Evolutionary conservation across 2,797 vertebrate species (phyloP).

Genomic region (Liasis olivaceus): DNA sequence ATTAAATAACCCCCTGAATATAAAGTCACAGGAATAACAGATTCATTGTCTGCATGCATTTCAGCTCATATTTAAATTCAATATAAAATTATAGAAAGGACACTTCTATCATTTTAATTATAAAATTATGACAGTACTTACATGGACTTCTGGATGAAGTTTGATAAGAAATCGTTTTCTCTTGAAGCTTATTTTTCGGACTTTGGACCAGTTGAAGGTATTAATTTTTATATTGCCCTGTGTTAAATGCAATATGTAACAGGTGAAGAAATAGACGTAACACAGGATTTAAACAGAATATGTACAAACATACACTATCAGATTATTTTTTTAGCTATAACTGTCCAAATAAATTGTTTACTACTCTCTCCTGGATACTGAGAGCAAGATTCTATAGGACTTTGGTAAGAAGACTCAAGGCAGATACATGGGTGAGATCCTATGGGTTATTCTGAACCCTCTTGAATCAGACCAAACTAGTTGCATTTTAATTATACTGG

Average conservation of each 20-base stretch:
- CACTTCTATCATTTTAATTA: too few relatives aligned
- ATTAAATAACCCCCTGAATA: not conserved
- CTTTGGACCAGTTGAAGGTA: constrained; percentile 99
- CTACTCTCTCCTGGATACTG: not conserved
- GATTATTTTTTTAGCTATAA: not conserved
- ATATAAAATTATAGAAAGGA: not conserved
- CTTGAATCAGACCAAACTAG: not conserved
- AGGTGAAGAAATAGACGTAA: not conserved
- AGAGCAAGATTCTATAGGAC: not conserved
- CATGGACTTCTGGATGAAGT: constrained; percentile 93
- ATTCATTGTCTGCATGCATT: not conserved
- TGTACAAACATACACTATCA: rapidly evolving
- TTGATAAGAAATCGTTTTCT: constrained; percentile 96
- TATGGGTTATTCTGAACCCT: not conserved
- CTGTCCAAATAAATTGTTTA: not conserved
- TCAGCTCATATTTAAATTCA: rapidly evolving
- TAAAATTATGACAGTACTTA: constrained; percentile 68
- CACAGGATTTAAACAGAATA: not conserved
- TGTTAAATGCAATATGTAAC: constrained; percentile 39
- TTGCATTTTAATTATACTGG: not conserved
- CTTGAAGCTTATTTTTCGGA: constrained; percentile 98
- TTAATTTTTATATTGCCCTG: constrained; percentile 96
- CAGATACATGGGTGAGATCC: not conserved
- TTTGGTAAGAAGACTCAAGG: not conserved
- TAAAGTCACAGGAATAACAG: not conserved